Conservation (phyloP, 2,797 vertebrate species). For the Pseudopleuronectes americanus region DNA sequence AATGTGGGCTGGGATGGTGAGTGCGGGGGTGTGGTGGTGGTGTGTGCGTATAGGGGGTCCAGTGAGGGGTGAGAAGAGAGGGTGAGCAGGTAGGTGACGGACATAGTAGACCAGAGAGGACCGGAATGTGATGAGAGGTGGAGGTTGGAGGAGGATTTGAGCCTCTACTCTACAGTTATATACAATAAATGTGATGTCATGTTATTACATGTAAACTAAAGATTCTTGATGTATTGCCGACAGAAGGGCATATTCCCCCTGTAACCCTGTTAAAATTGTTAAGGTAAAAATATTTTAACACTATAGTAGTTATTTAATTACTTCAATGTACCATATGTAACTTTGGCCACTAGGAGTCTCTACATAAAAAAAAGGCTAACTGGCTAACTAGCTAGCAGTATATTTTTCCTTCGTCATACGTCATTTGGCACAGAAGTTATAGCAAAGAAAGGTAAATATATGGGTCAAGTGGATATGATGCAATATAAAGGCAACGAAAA, state of each 20-base stretch:
- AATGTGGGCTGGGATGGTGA: conserved; percentile 57
- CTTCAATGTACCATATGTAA: neutral
- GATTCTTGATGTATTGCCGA: neutral
- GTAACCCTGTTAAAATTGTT: neutral
- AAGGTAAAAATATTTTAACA: too few species aligned
- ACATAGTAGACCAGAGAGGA: neutral
- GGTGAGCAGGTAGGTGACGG: conserved; percentile 52
- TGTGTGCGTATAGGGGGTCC: conserved; percentile 10
- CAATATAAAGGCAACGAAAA: too few species aligned
- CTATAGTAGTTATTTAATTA: neutral
- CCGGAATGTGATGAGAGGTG: neutral
- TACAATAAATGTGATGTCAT: neutral
- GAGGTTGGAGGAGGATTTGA: conserved; percentile 3
- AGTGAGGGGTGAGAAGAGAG: conserved; percentile 27
- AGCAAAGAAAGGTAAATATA: too few species aligned
- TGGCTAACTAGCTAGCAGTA: too few species aligned
- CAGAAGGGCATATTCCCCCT: neutral
- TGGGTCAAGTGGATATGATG: too few species aligned
- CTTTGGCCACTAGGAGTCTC: too few species aligned
- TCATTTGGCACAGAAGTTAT: too few species aligned
- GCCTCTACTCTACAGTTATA: neutral
- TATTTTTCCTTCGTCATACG: too few species aligned
- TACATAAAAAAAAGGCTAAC: too few species aligned
- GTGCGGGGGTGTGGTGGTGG: conserved; percentile 1
- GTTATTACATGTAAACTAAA: neutral